phyloP scores from a whole-genome alignment of 1,140 invertebrate species.

The Scylla paramamosain region DNA sequence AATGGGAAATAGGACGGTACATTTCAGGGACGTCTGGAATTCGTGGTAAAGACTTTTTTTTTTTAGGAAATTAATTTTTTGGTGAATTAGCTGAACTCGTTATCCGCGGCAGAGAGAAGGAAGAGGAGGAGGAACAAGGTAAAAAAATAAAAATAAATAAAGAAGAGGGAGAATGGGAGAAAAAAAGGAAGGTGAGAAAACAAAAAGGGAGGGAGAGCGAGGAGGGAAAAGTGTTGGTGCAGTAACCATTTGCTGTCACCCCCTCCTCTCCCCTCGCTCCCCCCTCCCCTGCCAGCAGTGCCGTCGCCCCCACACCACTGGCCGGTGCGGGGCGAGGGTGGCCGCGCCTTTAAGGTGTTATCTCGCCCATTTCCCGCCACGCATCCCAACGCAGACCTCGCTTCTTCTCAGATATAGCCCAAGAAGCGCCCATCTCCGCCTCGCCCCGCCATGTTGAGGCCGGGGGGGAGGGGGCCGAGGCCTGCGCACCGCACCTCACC shows the following conservation, averaged over 20 bases:
- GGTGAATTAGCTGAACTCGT: not conserved
- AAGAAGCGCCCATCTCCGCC: not conserved
- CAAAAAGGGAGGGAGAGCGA: not conserved
- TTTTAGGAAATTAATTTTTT: not conserved
- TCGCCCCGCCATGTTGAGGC: constrained; percentile 31
- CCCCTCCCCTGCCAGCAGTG: not conserved
- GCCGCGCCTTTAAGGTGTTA: constrained; percentile 1
- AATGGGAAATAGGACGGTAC: no score
- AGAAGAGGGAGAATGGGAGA: not conserved
- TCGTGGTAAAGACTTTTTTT: no score
- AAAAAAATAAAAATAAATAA: not conserved
- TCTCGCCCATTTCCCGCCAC: not conserved
- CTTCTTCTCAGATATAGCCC: not conserved
- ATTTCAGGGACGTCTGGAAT: no score
- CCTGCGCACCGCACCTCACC: constrained; percentile 61
- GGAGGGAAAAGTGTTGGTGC: not conserved
- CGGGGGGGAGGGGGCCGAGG: not conserved
- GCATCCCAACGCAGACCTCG: not conserved
- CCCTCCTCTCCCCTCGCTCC: not conserved
- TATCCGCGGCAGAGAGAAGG: not conserved
- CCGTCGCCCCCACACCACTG: not conserved
- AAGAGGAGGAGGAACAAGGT: not conserved
- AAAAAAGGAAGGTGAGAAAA: not conserved
- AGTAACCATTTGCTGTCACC: not conserved
- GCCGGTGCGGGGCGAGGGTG: not conserved